Conservation (phyloP, 2,797 vertebrate species). For the Holocentrus rufus region DNA sequence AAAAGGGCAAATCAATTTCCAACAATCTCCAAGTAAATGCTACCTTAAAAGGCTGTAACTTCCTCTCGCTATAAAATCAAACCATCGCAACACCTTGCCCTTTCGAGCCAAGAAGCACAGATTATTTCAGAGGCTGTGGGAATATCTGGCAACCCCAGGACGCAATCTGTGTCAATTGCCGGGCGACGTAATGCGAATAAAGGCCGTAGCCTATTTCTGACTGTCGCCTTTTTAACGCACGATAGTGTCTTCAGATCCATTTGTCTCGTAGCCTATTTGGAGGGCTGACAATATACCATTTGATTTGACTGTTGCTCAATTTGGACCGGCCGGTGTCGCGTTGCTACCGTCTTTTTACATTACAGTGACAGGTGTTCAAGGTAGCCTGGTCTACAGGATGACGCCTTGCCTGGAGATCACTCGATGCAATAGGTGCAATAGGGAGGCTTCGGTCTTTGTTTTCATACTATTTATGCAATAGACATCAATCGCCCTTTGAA, state of each 20-base stretch:
- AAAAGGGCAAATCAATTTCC: background rate
- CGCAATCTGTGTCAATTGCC: conserved; percentile 80
- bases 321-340: background rate
- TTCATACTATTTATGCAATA: conserved; percentile 19
- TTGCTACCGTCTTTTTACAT: conserved; percentile 48
- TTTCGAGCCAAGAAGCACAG: background rate
- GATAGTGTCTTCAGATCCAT: conserved; percentile 5
- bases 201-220: conserved; percentile 70
- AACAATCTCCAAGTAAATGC: too few species aligned
- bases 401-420: conserved; percentile 58
- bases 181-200: conserved; percentile 66
- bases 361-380: conserved; percentile 72
- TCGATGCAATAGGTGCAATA: conserved; percentile 52
- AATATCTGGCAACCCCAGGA: conserved; percentile 79
- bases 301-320: conserved; percentile 16
- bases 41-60: too few species aligned
- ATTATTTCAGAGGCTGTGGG: conserved; percentile 27
- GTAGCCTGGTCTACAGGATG: conserved; percentile 63
- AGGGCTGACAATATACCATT: conserved; percentile 22
- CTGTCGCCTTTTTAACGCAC: conserved; percentile 41
- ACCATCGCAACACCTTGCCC: background rate
- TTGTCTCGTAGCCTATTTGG: background rate
- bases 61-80: background rate
- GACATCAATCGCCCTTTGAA: background rate
- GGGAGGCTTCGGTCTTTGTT: conserved; percentile 59